phyloP scores from a whole-genome alignment of 2,113 vertebrate genomes.

The Hippopotamus amphibius region DNA sequence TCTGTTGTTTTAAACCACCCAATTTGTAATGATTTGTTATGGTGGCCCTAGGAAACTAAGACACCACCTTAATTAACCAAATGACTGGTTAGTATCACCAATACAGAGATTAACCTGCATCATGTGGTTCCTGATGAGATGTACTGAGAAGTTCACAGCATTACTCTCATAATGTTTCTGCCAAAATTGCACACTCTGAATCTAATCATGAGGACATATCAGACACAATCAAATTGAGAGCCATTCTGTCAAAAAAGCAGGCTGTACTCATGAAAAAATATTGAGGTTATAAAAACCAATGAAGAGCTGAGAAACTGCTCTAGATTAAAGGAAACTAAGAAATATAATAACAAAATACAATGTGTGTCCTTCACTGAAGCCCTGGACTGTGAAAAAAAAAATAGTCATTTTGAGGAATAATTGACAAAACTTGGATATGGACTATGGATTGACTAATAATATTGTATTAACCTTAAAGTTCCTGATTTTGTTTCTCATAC shows the following conservation, averaged over 20 bases:
- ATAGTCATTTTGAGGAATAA: not conserved
- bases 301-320: not conserved
- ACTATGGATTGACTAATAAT: not conserved
- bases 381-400: not conserved
- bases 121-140: not conserved
- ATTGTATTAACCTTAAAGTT: conserved; percentile 24
- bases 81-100: not conserved
- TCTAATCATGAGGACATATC: not conserved
- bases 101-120: not conserved
- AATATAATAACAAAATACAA: not conserved
- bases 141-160: not conserved
- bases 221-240: not conserved
- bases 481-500: not conserved
- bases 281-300: not conserved
- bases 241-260: not conserved
- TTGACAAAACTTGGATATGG: not conserved
- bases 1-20: not conserved
- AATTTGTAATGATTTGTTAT: not conserved
- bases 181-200: not conserved
- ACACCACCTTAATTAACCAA: not conserved
- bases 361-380: not conserved
- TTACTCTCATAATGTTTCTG: not conserved
- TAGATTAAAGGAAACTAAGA: not conserved
- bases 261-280: not conserved
- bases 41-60: not conserved